A percentile compares a stretch with the other conserved stretches of the same genome.
Evolutionary conservation across 2,113 vertebrate genomes (phyloP).

Genomic region (Alectura lathami): DNA sequence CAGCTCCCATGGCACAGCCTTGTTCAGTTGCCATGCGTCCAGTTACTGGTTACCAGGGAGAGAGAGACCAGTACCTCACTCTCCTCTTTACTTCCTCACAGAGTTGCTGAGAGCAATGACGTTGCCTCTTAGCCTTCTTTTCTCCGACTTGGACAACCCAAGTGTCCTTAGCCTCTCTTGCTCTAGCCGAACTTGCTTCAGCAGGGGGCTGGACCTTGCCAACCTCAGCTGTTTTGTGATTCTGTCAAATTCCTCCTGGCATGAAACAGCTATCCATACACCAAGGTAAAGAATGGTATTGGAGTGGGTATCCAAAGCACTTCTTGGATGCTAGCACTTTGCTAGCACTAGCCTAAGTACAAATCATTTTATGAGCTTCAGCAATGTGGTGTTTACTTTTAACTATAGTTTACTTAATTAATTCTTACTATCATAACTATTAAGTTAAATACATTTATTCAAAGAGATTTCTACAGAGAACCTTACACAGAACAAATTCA

Average conservation of each 20-base stretch:
- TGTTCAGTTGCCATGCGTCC: too few relatives aligned
- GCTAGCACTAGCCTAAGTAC: neutral
- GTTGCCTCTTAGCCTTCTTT: too few relatives aligned
- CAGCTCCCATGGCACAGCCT: too few relatives aligned
- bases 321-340: neutral
- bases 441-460: neutral
- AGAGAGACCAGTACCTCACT: too few relatives aligned
- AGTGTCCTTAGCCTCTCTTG: neutral
- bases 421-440: neutral
- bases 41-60: too few relatives aligned
- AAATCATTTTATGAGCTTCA: neutral
- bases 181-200: neutral
- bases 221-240: neutral
- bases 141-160: too few relatives aligned
- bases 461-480: neutral
- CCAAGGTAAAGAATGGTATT: neutral
- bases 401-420: neutral
- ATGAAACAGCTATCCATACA: neutral
- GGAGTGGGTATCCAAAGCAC: neutral
- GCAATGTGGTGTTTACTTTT: neutral
- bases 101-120: too few relatives aligned
- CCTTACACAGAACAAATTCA: neutral
- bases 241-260: neutral
- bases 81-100: too few relatives aligned
- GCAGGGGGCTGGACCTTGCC: neutral